Conservation (phyloP, 2,113 vertebrate genomes). For the Arenaria interpres region DNA sequence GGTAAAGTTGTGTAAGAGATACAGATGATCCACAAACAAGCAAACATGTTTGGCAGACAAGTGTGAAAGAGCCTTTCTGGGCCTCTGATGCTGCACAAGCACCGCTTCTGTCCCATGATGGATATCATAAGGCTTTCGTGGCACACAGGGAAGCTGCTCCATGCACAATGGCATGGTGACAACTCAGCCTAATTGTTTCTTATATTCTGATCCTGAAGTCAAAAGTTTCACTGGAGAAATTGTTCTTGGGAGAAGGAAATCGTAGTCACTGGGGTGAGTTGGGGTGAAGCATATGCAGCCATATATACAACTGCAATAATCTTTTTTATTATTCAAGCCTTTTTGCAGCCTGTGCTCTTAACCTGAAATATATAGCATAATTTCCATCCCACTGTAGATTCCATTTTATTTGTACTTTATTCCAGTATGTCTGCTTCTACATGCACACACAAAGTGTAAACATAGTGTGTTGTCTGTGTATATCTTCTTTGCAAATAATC, state of each 20-base stretch:
- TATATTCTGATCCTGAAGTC: not conserved
- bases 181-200: not conserved
- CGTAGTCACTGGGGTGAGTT: not conserved
- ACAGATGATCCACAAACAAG: not conserved
- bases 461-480: not conserved
- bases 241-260: not conserved
- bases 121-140: not conserved
- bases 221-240: not conserved
- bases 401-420: not conserved
- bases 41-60: not conserved
- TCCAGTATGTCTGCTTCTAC: not conserved
- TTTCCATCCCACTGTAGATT: not conserved
- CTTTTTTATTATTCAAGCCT: not conserved
- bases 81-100: rapidly evolving
- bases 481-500: not conserved
- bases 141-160: not conserved
- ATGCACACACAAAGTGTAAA: not conserved
- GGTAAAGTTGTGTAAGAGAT: not conserved
- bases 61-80: not conserved
- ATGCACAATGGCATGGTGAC: not conserved
- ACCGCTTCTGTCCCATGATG: rapidly evolving
- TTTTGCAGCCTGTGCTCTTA: not conserved
- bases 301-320: not conserved
- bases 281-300: not conserved
- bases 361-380: not conserved